phyloP scores from a whole-genome alignment of 2,113 vertebrate genomes.

The Zingel zingel region DNA sequence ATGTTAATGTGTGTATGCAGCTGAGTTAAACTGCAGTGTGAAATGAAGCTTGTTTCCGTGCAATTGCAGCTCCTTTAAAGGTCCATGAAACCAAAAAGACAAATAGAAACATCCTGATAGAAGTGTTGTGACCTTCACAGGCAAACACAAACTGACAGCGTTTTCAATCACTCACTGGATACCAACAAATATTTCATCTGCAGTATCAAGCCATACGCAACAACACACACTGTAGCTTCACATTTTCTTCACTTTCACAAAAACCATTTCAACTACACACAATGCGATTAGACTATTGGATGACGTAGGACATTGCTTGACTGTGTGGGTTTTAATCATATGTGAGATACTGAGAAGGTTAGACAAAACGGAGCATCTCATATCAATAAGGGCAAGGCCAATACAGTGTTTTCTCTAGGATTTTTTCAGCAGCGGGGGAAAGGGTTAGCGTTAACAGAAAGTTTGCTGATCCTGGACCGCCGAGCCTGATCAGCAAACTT shows the following conservation, averaged over 20 bases:
- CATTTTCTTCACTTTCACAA: slow-evolving; percentile 48
- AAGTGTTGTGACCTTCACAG: slow-evolving; percentile 60
- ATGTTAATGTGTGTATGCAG: slow-evolving; percentile 4
- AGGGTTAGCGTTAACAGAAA: too few relatives aligned
- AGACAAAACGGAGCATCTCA: slow-evolving; percentile 30
- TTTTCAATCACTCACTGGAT: slow-evolving; percentile 53
- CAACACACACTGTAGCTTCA: slow-evolving; percentile 6
- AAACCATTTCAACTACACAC: slow-evolving; percentile 48
- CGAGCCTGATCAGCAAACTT: too few relatives aligned
- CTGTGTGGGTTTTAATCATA: slow-evolving; percentile 29
- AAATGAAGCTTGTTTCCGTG: slow-evolving; percentile 27
- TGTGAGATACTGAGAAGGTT: slow-evolving; percentile 49
- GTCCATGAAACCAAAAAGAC: slow-evolving; percentile 37
- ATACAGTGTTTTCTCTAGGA: not conserved
- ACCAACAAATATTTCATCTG: slow-evolving; percentile 45
- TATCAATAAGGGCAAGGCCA: slow-evolving; percentile 61
- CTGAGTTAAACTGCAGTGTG: slow-evolving; percentile 5
- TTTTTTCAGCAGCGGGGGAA: too few relatives aligned
- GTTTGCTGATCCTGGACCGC: too few relatives aligned
- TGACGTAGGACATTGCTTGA: slow-evolving; percentile 51
- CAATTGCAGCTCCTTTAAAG: slow-evolving; percentile 24
- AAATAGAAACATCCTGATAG: slow-evolving; percentile 43
- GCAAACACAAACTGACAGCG: slow-evolving; percentile 51
- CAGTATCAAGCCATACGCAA: slow-evolving; percentile 30
- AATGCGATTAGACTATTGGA: slow-evolving; percentile 60